Conservation (phyloP, 2,888 invertebrate genomes). For the Neelides folsomi region DNA sequence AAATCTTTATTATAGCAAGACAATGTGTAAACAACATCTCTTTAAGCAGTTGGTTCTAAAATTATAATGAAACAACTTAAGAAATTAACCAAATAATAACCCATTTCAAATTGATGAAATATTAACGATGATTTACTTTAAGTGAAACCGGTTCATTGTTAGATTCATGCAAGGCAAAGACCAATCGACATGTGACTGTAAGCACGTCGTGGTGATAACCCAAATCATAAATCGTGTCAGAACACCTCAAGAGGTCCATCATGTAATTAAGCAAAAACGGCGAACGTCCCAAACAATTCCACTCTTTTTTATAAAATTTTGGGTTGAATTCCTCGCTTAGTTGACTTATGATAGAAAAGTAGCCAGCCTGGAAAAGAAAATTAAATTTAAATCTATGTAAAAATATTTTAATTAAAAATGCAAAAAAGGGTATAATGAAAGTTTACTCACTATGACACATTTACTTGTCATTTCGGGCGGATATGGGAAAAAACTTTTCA, state of each 20-base stretch:
- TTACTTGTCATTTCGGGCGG: constrained; percentile 9
- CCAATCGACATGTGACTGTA: constrained; percentile 46
- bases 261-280: constrained; percentile 37
- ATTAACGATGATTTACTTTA: too few species aligned
- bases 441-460: constrained; percentile 11
- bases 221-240: constrained; percentile 46
- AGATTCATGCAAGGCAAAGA: constrained; percentile 34
- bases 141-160: not conserved
- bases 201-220: constrained; percentile 41
- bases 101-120: too few species aligned
- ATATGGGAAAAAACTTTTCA: not conserved
- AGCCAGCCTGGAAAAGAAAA: constrained; percentile 44
- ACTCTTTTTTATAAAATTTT: constrained; percentile 52
- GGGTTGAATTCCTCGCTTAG: constrained; percentile 55
- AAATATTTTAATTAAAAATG: not conserved
- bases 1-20: too few species aligned
- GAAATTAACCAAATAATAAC: too few species aligned
- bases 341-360: constrained; percentile 52
- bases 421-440: not conserved
- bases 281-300: constrained; percentile 43
- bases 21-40: too few species aligned
- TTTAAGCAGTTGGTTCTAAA: too few species aligned
- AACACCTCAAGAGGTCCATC: constrained; percentile 41
- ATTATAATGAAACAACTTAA: too few species aligned
- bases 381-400: not conserved